Percentiles rank a stretch among this genome's conserved stretches.
Conservation (phyloP, 1,140 invertebrate genomes). For the Heterodera carotae region DNA sequence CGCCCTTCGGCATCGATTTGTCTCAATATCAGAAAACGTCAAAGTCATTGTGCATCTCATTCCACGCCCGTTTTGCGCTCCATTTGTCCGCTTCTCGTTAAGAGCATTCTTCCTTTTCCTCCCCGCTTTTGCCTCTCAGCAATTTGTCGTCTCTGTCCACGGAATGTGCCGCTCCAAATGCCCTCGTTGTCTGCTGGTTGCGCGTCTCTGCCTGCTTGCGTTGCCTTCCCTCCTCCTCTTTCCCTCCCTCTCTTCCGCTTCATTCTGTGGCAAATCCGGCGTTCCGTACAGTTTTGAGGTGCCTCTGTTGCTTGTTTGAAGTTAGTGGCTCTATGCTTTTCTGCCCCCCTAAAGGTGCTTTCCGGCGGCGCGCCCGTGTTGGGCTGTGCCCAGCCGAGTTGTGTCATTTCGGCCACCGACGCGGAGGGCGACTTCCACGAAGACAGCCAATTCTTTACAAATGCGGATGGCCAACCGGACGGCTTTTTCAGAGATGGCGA, state of each 20-base stretch:
- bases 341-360: slow-evolving; percentile 24
- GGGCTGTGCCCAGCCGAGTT: slow-evolving; percentile 61
- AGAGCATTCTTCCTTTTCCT: not conserved
- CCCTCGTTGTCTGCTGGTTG: not conserved
- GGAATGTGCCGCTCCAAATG: not conserved
- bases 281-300: slow-evolving; percentile 61
- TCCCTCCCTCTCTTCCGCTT: slow-evolving; percentile 26
- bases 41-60: not conserved
- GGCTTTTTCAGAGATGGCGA: slow-evolving; percentile 63
- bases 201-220: not conserved
- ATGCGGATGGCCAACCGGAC: slow-evolving; percentile 54
- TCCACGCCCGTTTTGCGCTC: not conserved
- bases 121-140: not conserved
- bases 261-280: slow-evolving; percentile 58
- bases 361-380: slow-evolving; percentile 58
- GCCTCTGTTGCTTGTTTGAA: not conserved
- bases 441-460: slow-evolving; percentile 56
- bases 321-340: not conserved
- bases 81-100: not conserved
- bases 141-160: not conserved
- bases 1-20: not conserved
- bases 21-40: not conserved
- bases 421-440: slow-evolving; percentile 49
- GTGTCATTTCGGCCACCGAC: slow-evolving; percentile 49
- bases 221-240: not conserved